phyloP scores from a whole-genome alignment of 2,888 invertebrate genomes.

The Hesperia comma region DNA sequence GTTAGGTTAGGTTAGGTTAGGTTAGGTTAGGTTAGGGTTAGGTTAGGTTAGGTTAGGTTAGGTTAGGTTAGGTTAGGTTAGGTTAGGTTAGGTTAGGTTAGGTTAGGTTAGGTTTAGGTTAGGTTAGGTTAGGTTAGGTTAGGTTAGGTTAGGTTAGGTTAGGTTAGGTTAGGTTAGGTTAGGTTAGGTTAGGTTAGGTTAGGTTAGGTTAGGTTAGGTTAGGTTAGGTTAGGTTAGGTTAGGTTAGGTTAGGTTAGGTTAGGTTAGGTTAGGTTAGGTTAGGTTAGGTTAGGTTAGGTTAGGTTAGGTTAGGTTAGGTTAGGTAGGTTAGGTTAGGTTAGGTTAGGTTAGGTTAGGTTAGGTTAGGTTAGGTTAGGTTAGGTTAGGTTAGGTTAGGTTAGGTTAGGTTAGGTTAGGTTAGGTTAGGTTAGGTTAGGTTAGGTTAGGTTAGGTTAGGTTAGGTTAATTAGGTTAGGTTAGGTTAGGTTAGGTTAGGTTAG shows the following conservation, averaged over 20 bases:
- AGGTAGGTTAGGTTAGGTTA: constrained; percentile 39
- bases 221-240: constrained; percentile 10
- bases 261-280: constrained; percentile 10
- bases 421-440: constrained; percentile 38
- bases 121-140: constrained; percentile 10
- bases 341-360: constrained; percentile 39
- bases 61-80: no score
- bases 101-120: no score
- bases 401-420: constrained; percentile 37
- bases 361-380: constrained; percentile 39
- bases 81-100: no score
- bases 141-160: constrained; percentile 10
- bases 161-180: constrained; percentile 32
- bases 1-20: no score
- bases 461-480: constrained; percentile 38
- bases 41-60: no score
- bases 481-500: constrained; percentile 38
- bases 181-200: constrained; percentile 22
- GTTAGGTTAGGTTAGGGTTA: no score
- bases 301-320: constrained; percentile 22
- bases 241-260: constrained; percentile 10
- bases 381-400: constrained; percentile 35
- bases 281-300: constrained; percentile 10
- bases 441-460: constrained; percentile 38
- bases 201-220: constrained; percentile 18